phyloP scores from a whole-genome alignment of 2,888 invertebrate genomes.

The Trachelus stipa region DNA sequence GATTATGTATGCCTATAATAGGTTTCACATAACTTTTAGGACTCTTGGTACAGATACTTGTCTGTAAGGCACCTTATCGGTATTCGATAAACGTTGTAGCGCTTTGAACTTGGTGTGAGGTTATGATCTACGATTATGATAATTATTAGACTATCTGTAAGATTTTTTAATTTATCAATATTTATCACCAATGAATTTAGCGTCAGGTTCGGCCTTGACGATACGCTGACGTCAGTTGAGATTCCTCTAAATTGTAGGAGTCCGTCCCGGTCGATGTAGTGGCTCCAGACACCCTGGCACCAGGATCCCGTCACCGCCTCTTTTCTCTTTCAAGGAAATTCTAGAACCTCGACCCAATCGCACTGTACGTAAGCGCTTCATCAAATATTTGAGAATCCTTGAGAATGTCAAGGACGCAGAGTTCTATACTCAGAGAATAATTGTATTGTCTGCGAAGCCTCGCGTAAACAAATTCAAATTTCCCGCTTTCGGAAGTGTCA shows the following conservation, averaged over 20 bases:
- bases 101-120: neutral
- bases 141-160: neutral
- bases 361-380: neutral
- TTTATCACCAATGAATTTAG: neutral
- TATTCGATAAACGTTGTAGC: neutral
- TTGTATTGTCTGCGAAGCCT: neutral
- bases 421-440: neutral
- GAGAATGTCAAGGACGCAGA: neutral
- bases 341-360: neutral
- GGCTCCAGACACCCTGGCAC: slow-evolving; percentile 55
- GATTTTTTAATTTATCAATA: neutral
- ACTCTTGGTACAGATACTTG: neutral
- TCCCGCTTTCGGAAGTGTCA: neutral
- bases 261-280: slow-evolving; percentile 42
- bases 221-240: neutral
- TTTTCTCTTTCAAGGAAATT: neutral
- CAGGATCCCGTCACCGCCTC: slow-evolving; percentile 12
- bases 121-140: neutral
- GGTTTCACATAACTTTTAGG: no score
- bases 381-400: neutral
- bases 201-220: neutral
- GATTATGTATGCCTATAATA: neutral
- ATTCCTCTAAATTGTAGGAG: neutral
- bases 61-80: neutral
- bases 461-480: neutral